Conservation (phyloP, 2,888 invertebrate genomes). For the Stenolophus ochropezus region DNA sequence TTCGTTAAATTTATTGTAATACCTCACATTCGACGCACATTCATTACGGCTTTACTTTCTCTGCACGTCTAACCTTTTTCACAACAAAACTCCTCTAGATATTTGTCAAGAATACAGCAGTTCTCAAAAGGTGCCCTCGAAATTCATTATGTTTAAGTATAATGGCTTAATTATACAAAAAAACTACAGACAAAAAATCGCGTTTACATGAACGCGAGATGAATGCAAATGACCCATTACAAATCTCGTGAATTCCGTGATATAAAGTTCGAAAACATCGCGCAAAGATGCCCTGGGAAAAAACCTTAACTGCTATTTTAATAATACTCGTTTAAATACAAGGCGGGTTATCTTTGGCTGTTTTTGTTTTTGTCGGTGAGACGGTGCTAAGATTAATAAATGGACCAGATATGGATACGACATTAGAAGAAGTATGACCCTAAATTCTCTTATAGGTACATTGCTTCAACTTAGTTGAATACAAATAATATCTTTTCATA, state of each 20-base stretch:
- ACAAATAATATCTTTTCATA: too few relatives aligned
- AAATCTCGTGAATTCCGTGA: constrained; percentile 1
- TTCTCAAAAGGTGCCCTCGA: neutral
- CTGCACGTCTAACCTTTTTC: constrained; percentile 16
- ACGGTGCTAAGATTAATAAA: neutral
- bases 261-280: constrained; percentile 19
- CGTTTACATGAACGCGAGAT: constrained; percentile 1
- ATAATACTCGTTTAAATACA: constrained; percentile 20
- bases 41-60: neutral
- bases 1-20: constrained; percentile 27
- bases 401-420: too few relatives aligned
- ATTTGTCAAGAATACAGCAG: constrained; percentile 15
- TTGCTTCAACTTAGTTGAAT: too few relatives aligned
- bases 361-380: constrained; percentile 13
- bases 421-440: too few relatives aligned
- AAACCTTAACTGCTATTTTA: constrained; percentile 13
- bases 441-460: too few relatives aligned
- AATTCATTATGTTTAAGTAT: constrained; percentile 5
- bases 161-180: constrained; percentile 31
- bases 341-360: constrained; percentile 24
- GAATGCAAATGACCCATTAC: constrained; percentile 35
- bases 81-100: constrained; percentile 14
- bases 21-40: constrained; percentile 1
- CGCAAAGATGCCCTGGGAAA: neutral
- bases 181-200: constrained; percentile 6